Evolutionary conservation across 2,888 invertebrate species (phyloP).

Genomic region (Kryphioiulus occultus): DNA sequence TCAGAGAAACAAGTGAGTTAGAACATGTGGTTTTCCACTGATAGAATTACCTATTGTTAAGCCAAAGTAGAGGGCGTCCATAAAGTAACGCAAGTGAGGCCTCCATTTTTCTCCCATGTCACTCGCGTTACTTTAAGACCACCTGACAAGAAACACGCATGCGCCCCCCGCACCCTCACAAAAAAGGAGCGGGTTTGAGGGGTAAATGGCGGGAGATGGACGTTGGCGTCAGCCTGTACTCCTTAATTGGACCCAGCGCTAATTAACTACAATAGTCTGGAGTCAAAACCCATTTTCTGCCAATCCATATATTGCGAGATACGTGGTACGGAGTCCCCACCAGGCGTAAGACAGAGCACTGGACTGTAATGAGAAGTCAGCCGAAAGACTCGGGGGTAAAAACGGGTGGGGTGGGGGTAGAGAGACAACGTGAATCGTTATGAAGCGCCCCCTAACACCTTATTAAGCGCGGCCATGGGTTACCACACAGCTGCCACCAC

Average conservation of each 20-base stretch:
- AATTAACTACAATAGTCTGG: slow-evolving; percentile 43
- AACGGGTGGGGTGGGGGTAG: neutral
- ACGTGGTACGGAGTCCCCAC: neutral
- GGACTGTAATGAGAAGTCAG: slow-evolving; percentile 45
- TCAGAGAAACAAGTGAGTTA: slow-evolving; percentile 35
- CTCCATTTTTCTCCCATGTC: neutral
- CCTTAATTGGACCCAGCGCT: slow-evolving; percentile 46
- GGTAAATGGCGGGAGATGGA: slow-evolving; percentile 33
- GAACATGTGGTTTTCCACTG: slow-evolving; percentile 32
- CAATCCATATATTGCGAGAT: slow-evolving; percentile 22
- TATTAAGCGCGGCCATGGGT: slow-evolving; percentile 29
- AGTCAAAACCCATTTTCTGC: slow-evolving; percentile 39
- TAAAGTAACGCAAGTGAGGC: neutral
- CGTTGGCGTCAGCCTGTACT: slow-evolving; percentile 10
- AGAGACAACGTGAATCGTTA: slow-evolving; percentile 27
- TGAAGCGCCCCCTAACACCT: slow-evolving; percentile 40
- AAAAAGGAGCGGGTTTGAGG: neutral
- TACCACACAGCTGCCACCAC: slow-evolving; percentile 46
- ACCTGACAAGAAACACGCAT: neutral
- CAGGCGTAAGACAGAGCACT: slow-evolving; percentile 14
- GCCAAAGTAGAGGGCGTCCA: neutral
- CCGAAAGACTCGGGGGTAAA: slow-evolving; percentile 38
- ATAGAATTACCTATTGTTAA: slow-evolving; percentile 36
- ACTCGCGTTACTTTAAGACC: neutral
- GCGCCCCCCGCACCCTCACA: neutral